Conservation (phyloP, 23 tunicate genomes). For the Corella eumyota region DNA sequence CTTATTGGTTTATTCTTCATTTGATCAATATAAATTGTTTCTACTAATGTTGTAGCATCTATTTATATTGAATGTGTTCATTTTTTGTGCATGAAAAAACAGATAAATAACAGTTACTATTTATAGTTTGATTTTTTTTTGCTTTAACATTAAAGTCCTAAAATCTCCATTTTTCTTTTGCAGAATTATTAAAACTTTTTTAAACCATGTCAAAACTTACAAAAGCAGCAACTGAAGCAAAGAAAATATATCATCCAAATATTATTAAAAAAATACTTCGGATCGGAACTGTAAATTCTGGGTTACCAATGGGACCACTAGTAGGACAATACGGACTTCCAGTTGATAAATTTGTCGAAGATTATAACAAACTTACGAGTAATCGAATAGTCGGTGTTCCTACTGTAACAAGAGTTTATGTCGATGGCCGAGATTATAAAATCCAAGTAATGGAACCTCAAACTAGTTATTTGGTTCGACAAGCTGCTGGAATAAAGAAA, state of each 20-base stretch:
- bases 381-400: conserved; percentile 63
- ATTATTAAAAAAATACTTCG: conserved; percentile 29
- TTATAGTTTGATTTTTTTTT: too few species aligned
- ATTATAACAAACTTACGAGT: conserved; percentile 65
- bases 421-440: conserved; percentile 75
- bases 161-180: too few species aligned
- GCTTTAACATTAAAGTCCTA: too few species aligned
- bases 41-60: too few species aligned
- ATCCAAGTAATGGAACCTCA: conserved; percentile 51
- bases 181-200: too few species aligned
- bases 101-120: too few species aligned
- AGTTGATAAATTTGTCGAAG: conserved; percentile 71
- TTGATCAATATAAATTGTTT: too few species aligned
- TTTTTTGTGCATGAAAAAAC: too few species aligned
- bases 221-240: conserved; percentile 32
- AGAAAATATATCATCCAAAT: conserved; percentile 48
- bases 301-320: conserved; percentile 72
- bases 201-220: conserved; percentile 75
- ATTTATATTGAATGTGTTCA: too few species aligned
- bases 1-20: too few species aligned
- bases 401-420: conserved; percentile 37
- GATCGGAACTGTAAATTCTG: conserved; percentile 50
- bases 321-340: conserved; percentile 72
- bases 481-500: conserved; percentile 76
- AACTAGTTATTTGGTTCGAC: conserved; percentile 34